Evolutionary conservation across 2,113 vertebrate species (phyloP).

Genomic region (Tapirus terrestris): DNA sequence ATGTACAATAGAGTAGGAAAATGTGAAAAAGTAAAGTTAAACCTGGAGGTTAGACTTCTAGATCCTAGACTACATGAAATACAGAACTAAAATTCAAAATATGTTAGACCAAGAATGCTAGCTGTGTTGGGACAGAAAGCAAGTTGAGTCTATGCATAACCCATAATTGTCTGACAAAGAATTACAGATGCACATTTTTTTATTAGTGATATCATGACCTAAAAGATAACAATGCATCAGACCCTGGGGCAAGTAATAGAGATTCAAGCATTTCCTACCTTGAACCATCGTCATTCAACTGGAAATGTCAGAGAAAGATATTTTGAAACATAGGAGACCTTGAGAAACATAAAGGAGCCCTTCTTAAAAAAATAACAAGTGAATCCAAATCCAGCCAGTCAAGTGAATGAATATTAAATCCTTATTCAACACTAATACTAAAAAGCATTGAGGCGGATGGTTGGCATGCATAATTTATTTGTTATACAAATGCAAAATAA

Average conservation of each 20-base stretch:
- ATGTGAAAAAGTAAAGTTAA: not conserved
- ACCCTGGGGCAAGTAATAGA: fast-evolving
- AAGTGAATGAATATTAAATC: not conserved
- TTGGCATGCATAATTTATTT: not conserved
- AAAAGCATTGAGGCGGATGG: fast-evolving
- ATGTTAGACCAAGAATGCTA: fast-evolving
- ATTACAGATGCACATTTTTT: fast-evolving
- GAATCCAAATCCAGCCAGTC: not conserved
- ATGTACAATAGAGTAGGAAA: not conserved
- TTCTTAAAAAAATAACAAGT: not conserved
- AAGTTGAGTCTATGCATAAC: fast-evolving
- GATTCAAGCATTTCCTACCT: too few species aligned
- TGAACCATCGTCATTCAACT: fast-evolving
- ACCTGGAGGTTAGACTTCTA: fast-evolving
- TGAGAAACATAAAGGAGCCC: not conserved
- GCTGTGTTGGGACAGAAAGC: fast-evolving
- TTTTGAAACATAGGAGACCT: fast-evolving
- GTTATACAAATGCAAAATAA: not conserved
- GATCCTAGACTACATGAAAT: not conserved
- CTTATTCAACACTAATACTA: too few species aligned
- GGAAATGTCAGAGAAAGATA: not conserved
- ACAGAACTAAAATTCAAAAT: not conserved
- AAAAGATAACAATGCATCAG: not conserved
- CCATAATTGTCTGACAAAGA: not conserved
- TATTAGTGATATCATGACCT: too few species aligned